A percentile compares a stretch with the other conserved stretches of the same genome.
phyloP scores from a whole-genome alignment of 2,113 vertebrate genomes.

The Meriones unguiculatus region DNA sequence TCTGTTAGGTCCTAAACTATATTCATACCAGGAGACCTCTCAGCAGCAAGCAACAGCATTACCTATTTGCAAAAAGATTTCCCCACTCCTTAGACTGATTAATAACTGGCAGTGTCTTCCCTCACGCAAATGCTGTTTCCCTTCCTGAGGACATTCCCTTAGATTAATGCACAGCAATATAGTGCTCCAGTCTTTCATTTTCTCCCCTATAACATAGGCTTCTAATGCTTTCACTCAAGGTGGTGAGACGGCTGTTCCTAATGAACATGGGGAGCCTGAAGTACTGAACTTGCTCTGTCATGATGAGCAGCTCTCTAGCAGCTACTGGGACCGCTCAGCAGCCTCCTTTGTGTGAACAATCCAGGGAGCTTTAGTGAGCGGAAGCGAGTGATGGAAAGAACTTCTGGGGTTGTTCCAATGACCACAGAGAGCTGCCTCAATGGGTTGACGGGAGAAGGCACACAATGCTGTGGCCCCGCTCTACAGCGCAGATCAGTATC shows the following conservation, averaged over 20 bases:
- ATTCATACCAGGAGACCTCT: neutral
- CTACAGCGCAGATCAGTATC: neutral
- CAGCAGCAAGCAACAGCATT: neutral
- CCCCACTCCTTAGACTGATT: neutral
- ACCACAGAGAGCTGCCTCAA: neutral
- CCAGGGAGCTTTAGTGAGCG: neutral
- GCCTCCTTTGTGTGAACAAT: neutral
- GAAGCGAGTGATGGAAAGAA: neutral
- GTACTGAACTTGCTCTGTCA: neutral
- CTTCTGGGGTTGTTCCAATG: too few species aligned
- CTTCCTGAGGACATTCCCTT: neutral
- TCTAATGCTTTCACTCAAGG: neutral
- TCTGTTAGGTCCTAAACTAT: neutral
- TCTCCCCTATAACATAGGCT: neutral
- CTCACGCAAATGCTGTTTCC: neutral
- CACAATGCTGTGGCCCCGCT: neutral
- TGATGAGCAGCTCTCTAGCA: neutral
- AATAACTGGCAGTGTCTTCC: neutral
- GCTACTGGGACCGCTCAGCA: neutral
- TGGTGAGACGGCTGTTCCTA: constrained; percentile 46
- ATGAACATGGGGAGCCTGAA: neutral
- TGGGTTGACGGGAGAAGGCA: neutral
- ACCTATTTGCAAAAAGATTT: neutral
- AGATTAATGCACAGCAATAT: neutral
- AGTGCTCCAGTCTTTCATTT: neutral